Base-by-base conservation (phyloP, 2,888 invertebrate genomes). In the Helobdella robusta region DNA sequence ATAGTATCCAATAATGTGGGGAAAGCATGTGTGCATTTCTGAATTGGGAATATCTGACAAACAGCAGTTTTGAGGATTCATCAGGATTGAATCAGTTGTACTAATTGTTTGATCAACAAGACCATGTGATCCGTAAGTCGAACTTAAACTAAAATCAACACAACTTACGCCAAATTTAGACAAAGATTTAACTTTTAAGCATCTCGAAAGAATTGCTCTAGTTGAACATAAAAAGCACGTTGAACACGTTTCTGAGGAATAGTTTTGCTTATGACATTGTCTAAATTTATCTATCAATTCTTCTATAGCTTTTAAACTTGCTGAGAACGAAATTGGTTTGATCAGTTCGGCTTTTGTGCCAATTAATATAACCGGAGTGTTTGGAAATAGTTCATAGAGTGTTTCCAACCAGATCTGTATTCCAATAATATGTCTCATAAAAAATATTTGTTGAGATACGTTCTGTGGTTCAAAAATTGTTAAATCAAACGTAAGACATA, bases 201-300 rank as follows among this genome's bases (percentile, higher is more conserved):
- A 68, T n/a, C 71, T 59, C 36, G 70, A 66, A 23, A 70, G 65
- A 20, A 68, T 59, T 6, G 60, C 56, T 44, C 68, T 70, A 5
- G 68, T 68, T 18, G 60, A 62, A 62, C 72, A 72, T 23, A 72
- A 62, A 11, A 72, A 48, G 54, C 72, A 72, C 52, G 70, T 67
- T n/a, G 56, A 36, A 15, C 67, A 61, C 23, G 67, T 56, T 23
- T 62, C 56, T 36, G 69, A 67, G 1, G 64, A 60, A 50, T 64
- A 70, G 23, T 62, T 67, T 18, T 70, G 64, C n/a, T 56, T 46
- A 59, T 72, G 72, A 59, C 68, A 65, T 18, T 64, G 59, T 8
- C 71, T 30, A 2, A 68, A 70, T 34, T 66, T 65, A 32, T 69
- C 70, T 46, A 72, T 50, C 8, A 70, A 63, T 25, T 64, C 67